Percentiles rank a stretch among this genome's conserved stretches.
These are phyloP conservation scores for Dioctria linearis DNA, from an alignment of 2,888 invertebrate genomes.

Conservation along the genomic window DNA sequence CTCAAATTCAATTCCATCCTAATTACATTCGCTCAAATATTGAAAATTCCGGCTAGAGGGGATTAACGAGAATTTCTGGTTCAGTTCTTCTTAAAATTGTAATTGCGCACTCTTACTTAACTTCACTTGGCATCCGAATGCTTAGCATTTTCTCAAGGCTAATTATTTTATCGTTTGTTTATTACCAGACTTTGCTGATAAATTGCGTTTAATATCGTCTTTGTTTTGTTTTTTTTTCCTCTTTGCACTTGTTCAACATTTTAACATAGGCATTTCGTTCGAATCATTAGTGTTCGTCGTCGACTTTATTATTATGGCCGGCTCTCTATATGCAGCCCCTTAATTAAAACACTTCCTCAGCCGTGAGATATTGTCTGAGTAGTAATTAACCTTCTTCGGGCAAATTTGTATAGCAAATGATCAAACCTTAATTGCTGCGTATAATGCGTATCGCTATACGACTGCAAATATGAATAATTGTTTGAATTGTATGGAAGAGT, in stretches of 20 bases:
- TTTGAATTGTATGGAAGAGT: too few relatives aligned
- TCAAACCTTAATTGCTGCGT: conserved; percentile 8
- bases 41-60: neutral
- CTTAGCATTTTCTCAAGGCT: conserved; percentile 11
- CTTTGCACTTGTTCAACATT: too few relatives aligned
- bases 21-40: too few relatives aligned
- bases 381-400: neutral
- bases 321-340: neutral
- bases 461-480: too few relatives aligned
- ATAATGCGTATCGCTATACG: neutral
- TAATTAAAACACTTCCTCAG: neutral
- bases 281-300: neutral
- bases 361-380: neutral
- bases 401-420: conserved; percentile 6
- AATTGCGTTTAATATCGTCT: neutral
- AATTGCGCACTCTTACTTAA: conserved; percentile 13
- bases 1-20: too few relatives aligned
- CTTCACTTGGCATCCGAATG: neutral
- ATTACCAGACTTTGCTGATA: neutral
- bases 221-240: neutral
- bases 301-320: neutral
- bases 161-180: neutral
- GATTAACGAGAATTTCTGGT: conserved; percentile 1
- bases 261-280: neutral
- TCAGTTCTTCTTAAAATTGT: neutral